Conservation (phyloP, 2,888 invertebrate species). For the Drosophila meridionalis region DNA sequence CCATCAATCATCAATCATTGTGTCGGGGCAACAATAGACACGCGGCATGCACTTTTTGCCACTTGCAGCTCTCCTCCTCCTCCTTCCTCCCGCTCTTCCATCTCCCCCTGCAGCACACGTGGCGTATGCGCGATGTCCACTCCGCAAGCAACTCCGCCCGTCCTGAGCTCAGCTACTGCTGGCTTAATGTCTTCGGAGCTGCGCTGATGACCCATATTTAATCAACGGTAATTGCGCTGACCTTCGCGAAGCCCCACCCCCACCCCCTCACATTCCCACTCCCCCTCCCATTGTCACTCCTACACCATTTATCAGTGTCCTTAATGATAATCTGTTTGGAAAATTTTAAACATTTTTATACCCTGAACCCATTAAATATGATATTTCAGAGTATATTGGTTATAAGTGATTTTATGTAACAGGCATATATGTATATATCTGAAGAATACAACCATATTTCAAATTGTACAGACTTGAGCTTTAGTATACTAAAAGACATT, state of each 20-base stretch:
- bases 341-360: constrained; percentile 17
- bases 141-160: constrained; percentile 11
- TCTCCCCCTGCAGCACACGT: constrained; percentile 13
- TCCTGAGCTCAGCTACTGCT: not conserved
- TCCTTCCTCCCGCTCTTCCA: too few relatives aligned
- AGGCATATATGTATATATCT: not conserved
- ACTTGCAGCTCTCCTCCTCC: not conserved
- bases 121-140: constrained; percentile 44
- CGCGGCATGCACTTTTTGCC: constrained; percentile 39
- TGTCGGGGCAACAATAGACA: not conserved
- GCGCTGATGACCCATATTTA: constrained; percentile 73
- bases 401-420: not conserved
- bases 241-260: constrained; percentile 1
- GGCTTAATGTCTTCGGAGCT: constrained; percentile 15
- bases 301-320: constrained; percentile 2
- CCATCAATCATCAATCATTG: constrained; percentile 12
- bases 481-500: not conserved
- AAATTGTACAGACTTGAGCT: not conserved
- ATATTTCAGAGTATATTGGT: not conserved
- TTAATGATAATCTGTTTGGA: constrained; percentile 69
- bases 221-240: constrained; percentile 68
- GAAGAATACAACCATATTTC: not conserved
- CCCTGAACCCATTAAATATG: not conserved
- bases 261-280: not conserved
- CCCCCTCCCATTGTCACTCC: not conserved